These are phyloP conservation scores for Mandrillus leucophaeus DNA, from an alignment of 2,113 vertebrate species.

Conservation along the genomic window DNA sequence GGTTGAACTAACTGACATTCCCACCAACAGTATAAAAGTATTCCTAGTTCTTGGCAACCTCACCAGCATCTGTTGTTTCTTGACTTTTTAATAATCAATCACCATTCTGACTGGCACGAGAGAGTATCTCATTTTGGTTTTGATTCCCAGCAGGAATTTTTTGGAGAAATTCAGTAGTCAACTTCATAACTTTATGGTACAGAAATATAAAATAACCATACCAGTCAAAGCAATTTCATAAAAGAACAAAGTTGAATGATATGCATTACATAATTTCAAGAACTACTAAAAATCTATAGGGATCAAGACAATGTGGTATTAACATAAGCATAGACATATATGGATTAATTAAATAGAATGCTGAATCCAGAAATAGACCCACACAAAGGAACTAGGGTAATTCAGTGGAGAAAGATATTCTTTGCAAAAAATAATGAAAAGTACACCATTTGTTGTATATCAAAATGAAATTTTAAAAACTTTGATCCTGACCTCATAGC, in stretches of 20 bases:
- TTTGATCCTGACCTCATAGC: background rate
- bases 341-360: background rate
- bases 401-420: background rate
- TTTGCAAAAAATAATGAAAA: background rate
- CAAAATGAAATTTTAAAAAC: background rate
- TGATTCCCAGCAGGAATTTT: background rate
- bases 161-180: background rate
- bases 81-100: no score
- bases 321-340: background rate
- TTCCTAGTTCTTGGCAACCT: no score
- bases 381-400: background rate
- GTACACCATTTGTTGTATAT: background rate
- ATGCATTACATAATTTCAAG: background rate
- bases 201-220: background rate
- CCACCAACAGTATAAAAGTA: no score
- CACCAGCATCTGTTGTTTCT: no score
- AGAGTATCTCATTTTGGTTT: no score
- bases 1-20: no score
- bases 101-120: no score
- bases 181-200: background rate
- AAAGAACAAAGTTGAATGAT: background rate
- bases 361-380: background rate
- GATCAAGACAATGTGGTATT: background rate
- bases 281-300: background rate
- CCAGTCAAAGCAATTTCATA: background rate